phyloP scores from a whole-genome alignment of 2,797 vertebrate species.

The Malacoraja senta region DNA sequence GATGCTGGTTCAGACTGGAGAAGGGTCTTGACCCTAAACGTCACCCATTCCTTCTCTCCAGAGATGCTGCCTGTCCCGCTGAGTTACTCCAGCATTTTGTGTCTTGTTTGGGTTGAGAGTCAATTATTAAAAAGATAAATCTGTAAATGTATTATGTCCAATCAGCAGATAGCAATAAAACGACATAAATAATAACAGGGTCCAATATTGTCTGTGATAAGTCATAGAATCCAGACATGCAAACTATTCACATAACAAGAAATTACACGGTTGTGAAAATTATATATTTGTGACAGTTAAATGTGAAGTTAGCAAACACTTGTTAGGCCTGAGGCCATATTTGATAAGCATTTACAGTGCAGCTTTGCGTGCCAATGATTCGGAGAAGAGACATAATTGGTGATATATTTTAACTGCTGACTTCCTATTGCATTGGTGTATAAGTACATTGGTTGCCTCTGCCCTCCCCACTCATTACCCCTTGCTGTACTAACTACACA shows the following conservation, averaged over 20 bases:
- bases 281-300: slow-evolving; percentile 20
- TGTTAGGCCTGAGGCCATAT: neutral
- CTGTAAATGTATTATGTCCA: neutral
- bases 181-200: neutral
- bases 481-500: neutral
- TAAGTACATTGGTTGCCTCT: neutral
- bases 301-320: neutral
- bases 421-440: neutral
- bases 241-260: neutral
- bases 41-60: too few species aligned
- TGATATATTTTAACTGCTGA: neutral
- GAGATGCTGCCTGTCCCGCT: too few species aligned
- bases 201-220: neutral
- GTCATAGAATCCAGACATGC: neutral
- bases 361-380: neutral
- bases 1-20: too few species aligned
- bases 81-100: too few species aligned
- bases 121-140: too few species aligned
- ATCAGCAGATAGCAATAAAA: neutral
- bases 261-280: neutral
- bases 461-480: neutral
- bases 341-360: neutral
- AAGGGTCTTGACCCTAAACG: too few species aligned
- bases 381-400: slow-evolving; percentile 10
- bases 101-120: too few species aligned